These are phyloP conservation scores for Cepaea nemoralis DNA, from an alignment of 1,140 invertebrate species.

Conservation along the genomic window DNA sequence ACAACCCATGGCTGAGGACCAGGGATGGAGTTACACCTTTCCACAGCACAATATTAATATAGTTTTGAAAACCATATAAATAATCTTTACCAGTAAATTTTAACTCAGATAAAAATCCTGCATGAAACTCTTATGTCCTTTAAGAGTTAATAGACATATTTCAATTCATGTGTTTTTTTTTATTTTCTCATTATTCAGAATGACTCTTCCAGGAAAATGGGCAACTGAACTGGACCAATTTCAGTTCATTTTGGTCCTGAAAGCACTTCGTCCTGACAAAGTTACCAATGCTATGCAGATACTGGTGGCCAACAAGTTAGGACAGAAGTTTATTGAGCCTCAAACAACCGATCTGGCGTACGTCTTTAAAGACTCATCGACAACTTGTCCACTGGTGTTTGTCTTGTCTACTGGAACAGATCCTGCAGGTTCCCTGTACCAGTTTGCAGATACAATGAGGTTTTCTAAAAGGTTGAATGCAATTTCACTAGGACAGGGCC, in stretches of 20 bases:
- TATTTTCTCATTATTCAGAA: slow-evolving; percentile 52
- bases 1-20: no score
- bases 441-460: slow-evolving; percentile 73
- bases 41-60: no score
- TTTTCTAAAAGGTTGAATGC: slow-evolving; percentile 71
- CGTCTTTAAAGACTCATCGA: slow-evolving; percentile 72
- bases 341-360: slow-evolving; percentile 69
- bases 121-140: no score
- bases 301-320: slow-evolving; percentile 68
- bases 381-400: slow-evolving; percentile 71
- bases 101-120: no score
- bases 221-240: slow-evolving; percentile 74
- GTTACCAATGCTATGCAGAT: slow-evolving; percentile 73
- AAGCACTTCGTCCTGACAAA: slow-evolving; percentile 76
- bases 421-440: slow-evolving; percentile 72
- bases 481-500: slow-evolving; percentile 73
- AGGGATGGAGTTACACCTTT: no score
- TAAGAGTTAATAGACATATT: no score
- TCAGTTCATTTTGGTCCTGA: slow-evolving; percentile 73
- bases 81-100: no score
- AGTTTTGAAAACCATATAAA: no score
- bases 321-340: slow-evolving; percentile 72
- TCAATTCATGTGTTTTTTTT: background rate
- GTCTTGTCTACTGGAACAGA: slow-evolving; percentile 72
- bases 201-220: slow-evolving; percentile 73